These are phyloP conservation scores for Girardinus metallicus DNA, from an alignment of 2,797 vertebrate genomes.

Conservation along the genomic window DNA sequence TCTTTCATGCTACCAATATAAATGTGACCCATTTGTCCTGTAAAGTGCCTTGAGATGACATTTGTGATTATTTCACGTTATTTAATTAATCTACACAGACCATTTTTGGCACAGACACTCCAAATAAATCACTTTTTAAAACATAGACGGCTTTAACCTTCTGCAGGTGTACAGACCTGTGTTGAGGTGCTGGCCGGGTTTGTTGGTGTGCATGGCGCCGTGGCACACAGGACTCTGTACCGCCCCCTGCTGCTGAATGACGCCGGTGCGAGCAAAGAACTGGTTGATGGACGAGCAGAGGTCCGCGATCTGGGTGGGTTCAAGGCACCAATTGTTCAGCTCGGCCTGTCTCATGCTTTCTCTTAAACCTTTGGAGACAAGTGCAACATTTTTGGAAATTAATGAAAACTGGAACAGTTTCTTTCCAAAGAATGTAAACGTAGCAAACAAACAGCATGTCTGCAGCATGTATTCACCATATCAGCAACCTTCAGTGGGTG, in stretches of 20 bases:
- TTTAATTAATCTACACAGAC: neutral
- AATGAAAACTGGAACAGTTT: constrained; percentile 31
- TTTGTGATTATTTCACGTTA: neutral
- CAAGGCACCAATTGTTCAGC: constrained; percentile 94
- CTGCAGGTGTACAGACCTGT: constrained; percentile 67
- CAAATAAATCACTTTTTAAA: neutral
- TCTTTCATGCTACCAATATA: neutral
- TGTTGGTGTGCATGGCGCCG: constrained; percentile 87
- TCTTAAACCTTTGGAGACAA: constrained; percentile 82
- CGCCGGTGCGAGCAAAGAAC: constrained; percentile 92
- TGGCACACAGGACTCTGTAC: constrained; percentile 89
- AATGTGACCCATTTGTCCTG: neutral
- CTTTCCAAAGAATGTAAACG: constrained; percentile 32
- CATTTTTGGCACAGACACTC: neutral
- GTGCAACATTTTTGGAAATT: constrained; percentile 37
- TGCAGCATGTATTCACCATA: constrained; percentile 66
- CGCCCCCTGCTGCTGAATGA: constrained; percentile 90
- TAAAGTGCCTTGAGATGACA: neutral
- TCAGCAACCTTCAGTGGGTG: constrained; percentile 73
- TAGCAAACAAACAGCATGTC: constrained; percentile 29
- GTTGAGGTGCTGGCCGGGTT: constrained; percentile 90
- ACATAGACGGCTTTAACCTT: neutral
- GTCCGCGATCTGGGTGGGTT: constrained; percentile 92
- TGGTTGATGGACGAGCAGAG: constrained; percentile 95
- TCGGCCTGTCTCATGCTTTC: constrained; percentile 95